phyloP scores from a whole-genome alignment of 2,797 vertebrate species.

The Molossus alvarezi region DNA sequence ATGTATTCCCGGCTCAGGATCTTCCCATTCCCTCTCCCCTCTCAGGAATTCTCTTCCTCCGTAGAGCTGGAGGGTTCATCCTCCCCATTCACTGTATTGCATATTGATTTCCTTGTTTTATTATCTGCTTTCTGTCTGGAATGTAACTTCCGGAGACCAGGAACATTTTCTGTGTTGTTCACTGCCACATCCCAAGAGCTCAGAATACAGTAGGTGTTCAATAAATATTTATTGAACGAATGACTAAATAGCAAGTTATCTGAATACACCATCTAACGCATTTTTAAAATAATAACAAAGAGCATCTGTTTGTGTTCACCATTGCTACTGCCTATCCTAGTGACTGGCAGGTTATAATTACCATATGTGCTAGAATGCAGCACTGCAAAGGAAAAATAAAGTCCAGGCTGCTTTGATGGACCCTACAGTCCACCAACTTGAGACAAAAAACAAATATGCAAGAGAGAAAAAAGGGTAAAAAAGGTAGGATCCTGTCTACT shows the following conservation, averaged over 20 bases:
- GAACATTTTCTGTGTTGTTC: background rate
- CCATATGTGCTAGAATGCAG: background rate
- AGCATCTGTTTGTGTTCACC: background rate
- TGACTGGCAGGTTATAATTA: background rate
- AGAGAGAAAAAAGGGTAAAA: background rate
- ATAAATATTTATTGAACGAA: conserved; percentile 4
- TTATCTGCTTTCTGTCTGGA: conserved; percentile 32
- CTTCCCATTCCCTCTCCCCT: background rate
- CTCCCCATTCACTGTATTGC: background rate
- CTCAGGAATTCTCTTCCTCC: conserved; percentile 16
- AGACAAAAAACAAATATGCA: background rate
- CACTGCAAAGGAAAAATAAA: background rate
- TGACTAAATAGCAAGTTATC: conserved; percentile 29
- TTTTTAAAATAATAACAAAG: conserved; percentile 34
- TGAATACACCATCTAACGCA: background rate
- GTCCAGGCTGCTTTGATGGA: fast-evolving
- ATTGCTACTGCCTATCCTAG: background rate
- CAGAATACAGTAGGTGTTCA: background rate
- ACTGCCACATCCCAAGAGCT: background rate
- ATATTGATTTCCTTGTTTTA: background rate
- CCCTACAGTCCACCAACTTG: background rate
- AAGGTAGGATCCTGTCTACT: background rate
- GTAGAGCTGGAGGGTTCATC: background rate
- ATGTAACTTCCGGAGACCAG: conserved; percentile 10
- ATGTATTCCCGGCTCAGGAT: background rate